Percentiles rank a stretch among this genome's conserved stretches.
Evolutionary conservation across 2,888 invertebrate species (phyloP).

Genomic region (Eulithis prunata): DNA sequence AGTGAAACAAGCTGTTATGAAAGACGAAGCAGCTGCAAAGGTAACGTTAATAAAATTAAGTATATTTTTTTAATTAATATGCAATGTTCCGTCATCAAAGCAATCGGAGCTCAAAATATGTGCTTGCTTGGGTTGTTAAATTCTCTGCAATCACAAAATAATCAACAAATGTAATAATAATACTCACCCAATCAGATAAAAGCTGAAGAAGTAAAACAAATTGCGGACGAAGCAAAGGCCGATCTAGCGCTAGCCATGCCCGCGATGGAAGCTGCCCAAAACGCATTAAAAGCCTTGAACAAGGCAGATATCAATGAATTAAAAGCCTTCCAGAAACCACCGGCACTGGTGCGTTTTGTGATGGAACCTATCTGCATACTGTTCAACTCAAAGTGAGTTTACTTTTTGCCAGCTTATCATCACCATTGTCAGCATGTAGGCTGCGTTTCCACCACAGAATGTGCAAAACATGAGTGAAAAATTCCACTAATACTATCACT

Average conservation of each 20-base stretch:
- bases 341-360: conserved; percentile 92
- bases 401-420: too few species aligned
- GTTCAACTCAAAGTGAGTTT: conserved; percentile 89
- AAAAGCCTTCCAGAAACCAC: conserved; percentile 94
- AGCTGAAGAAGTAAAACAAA: conserved; percentile 91
- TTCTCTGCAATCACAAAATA: too few species aligned
- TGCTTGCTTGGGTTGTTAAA: too few species aligned
- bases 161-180: conserved; percentile 1
- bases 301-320: conserved; percentile 96
- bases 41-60: conserved; percentile 55
- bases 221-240: conserved; percentile 95
- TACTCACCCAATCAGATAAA: conserved; percentile 82
- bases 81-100: too few species aligned
- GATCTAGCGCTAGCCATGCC: conserved; percentile 95
- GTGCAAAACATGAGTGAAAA: too few species aligned
- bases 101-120: too few species aligned
- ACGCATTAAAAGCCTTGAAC: conserved; percentile 92
- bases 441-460: too few species aligned
- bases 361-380: conserved; percentile 97
- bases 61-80: too few species aligned
- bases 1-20: conserved; percentile 90
- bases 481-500: too few species aligned
- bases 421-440: too few species aligned
- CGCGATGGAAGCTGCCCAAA: conserved; percentile 92
- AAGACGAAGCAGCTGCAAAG: conserved; percentile 93